Evolutionary conservation across 2,797 vertebrate genomes (phyloP).

Genomic region (Eutrigla gurnardus): DNA sequence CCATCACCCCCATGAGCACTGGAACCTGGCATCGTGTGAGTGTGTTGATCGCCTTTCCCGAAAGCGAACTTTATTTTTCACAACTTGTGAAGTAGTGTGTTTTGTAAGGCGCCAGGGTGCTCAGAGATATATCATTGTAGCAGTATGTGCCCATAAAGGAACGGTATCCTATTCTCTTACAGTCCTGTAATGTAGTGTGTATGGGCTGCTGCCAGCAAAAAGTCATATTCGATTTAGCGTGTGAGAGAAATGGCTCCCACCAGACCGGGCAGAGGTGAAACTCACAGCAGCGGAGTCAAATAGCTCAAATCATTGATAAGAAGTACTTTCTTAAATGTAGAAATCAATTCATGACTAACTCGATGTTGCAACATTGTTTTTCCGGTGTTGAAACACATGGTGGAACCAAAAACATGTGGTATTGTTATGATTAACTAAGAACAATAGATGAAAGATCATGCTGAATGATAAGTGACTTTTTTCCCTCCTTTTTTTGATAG

Average conservation of each 20-base stretch:
- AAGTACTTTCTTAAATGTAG: constrained; percentile 26
- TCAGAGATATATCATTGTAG: constrained; percentile 72
- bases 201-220: constrained; percentile 60
- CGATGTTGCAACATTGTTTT: constrained; percentile 36
- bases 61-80: constrained; percentile 79
- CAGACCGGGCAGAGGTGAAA: constrained; percentile 52
- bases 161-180: constrained; percentile 62
- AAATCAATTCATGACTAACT: constrained; percentile 56
- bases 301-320: constrained; percentile 49
- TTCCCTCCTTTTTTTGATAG: constrained; percentile 8
- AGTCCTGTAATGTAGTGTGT: constrained; percentile 53
- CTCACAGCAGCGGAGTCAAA: constrained; percentile 49
- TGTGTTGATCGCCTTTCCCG: constrained; percentile 68
- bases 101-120: constrained; percentile 70
- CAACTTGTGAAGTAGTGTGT: constrained; percentile 73
- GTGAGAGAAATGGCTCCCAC: constrained; percentile 55
- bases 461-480: constrained; percentile 40
- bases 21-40: constrained; percentile 70
- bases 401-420: constrained; percentile 41
- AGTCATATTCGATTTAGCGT: constrained; percentile 67
- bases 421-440: constrained; percentile 49
- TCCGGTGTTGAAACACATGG: constrained; percentile 44
- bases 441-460: constrained; percentile 51
- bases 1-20: constrained; percentile 77
- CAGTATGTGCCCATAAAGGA: constrained; percentile 64